A percentile compares a stretch with the other conserved stretches of the same genome.
These are phyloP conservation scores for Polyommatus icarus DNA, from an alignment of 2,888 invertebrate species.

Conservation along the genomic window DNA sequence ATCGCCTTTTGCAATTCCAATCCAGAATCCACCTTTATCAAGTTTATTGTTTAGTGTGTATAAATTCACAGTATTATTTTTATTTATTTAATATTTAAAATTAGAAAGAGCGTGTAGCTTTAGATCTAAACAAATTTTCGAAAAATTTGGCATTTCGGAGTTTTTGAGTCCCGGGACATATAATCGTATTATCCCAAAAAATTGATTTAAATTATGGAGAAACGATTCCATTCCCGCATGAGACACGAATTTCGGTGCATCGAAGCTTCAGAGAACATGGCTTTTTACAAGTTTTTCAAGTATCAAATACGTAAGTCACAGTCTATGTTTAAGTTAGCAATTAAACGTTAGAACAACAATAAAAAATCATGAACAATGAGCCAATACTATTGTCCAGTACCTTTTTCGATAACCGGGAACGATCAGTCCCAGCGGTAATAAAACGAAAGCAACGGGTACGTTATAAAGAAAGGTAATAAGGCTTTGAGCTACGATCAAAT, in stretches of 20 bases:
- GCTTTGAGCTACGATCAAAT: constrained; percentile 15
- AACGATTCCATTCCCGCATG: no score
- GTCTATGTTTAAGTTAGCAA: constrained; percentile 59
- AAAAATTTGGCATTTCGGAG: no score
- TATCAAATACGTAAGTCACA: constrained; percentile 44
- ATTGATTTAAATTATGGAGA: no score
- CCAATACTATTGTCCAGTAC: constrained; percentile 33
- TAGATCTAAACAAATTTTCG: no score
- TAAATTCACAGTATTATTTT: no score
- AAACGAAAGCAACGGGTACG: constrained; percentile 29
- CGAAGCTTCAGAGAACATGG: no score
- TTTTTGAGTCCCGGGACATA: no score
- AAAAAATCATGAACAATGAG: constrained; percentile 40
- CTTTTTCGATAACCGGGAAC: constrained; percentile 37
- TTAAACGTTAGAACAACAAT: constrained; percentile 57
- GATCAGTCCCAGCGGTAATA: constrained; percentile 30
- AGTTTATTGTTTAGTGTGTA: background rate
- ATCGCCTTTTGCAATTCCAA: background rate
- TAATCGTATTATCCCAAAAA: no score
- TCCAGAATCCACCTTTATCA: background rate
- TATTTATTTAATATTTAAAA: no score
- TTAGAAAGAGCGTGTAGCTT: no score
- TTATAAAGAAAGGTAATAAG: constrained; percentile 30
- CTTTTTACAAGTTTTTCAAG: constrained; percentile 1
- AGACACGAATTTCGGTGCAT: no score